phyloP scores from a whole-genome alignment of 1,140 invertebrate species.

The Zaprionus davidi region DNA sequence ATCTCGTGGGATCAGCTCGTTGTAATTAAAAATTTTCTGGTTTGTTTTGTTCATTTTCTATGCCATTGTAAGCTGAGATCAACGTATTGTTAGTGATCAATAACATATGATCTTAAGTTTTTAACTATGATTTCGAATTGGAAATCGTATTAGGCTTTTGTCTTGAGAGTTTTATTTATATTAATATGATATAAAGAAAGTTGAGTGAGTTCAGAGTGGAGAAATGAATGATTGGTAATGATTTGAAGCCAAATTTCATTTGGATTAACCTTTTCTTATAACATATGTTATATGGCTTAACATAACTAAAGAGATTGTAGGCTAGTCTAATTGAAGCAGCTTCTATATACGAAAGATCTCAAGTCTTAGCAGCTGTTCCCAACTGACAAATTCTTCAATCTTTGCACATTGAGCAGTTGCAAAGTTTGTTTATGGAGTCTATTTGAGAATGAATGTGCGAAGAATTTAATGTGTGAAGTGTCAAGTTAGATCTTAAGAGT shows the following conservation, averaged over 20 bases:
- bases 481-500: no score
- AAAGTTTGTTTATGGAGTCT: background rate
- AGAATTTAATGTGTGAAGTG: no score
- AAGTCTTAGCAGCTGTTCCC: background rate
- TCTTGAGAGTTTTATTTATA: background rate
- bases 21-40: background rate
- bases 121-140: background rate
- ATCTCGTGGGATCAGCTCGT: background rate
- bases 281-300: no score
- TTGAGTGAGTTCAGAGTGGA: background rate
- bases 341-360: background rate
- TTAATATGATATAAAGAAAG: background rate
- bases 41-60: background rate
- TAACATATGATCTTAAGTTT: background rate
- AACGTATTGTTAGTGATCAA: background rate
- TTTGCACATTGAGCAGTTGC: background rate
- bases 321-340: background rate
- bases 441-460: no score
- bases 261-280: background rate
- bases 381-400: background rate
- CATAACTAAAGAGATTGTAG: background rate
- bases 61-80: background rate
- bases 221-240: background rate
- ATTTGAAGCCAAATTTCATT: background rate
- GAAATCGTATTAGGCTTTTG: background rate